Evolutionary conservation across 2,797 vertebrate species (phyloP), one percentile per base, ranked within the genome.

Genomic region (Iguana delicatissima): DNA sequence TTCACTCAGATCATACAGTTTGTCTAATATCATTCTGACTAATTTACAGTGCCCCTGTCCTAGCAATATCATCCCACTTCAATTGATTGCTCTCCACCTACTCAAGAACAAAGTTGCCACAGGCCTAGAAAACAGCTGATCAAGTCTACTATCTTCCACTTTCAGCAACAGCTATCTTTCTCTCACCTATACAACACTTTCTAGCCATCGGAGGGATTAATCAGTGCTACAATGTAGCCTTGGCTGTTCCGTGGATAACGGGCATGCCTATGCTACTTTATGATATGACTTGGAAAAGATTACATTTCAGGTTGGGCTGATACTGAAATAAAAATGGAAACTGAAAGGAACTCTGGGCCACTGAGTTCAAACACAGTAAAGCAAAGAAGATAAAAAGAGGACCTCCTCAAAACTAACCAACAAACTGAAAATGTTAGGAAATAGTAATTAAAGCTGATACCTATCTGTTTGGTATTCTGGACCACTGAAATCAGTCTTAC

Each of bases 1-100:
- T 74, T 82, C 72, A 35, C 69, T 38, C 55, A 90, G 82, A 72
- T 64, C n/a, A 38, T 84, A 42, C 74, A 57, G 69, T 55, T 72
- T 72, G 20, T 46, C 29, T 26, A 26, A 80, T 80, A 38, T 64
- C 29, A 88, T 52, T 4, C 13, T 46, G 29, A 57, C 69, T 84
- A 62, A 42, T 77, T 67, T 42, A 50, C 59, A 79, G 20, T 76
- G 7, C 24, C 90, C 90, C 3, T 35, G 14, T 73, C 59, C 57
- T 16, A 76, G 22, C 20, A 52, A 59, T 86, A n/a, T 52, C 29
- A n/a, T 82, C 46, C 72, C 79, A 52, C 29, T 72, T 67, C 32
- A 88, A 50, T 9, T 72, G 7, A 81, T 26, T 52, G 35, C 13
- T 50, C 67, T 62, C 42, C 22, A 46, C 24, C 76, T 24, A 35